These are phyloP conservation scores for Frankliniella fusca DNA, from an alignment of 2,888 invertebrate genomes.

Conservation along the genomic window DNA sequence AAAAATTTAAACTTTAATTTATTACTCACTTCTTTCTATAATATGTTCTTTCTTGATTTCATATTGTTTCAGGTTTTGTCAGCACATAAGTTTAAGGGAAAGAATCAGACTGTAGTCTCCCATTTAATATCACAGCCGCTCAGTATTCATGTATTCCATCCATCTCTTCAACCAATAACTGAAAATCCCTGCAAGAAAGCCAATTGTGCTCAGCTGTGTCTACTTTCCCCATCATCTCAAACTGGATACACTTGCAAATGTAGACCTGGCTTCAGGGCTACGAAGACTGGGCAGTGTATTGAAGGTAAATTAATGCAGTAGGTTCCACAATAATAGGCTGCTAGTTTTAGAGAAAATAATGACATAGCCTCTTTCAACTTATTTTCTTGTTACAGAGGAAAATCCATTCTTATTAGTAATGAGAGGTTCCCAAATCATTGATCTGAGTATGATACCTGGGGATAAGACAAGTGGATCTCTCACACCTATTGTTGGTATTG, in stretches of 20 bases:
- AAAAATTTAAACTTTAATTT: neutral
- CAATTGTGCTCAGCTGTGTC: slow-evolving; percentile 84
- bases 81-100: slow-evolving; percentile 87
- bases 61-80: slow-evolving; percentile 53
- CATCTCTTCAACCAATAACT: slow-evolving; percentile 80
- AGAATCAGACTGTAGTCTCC: slow-evolving; percentile 88
- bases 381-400: slow-evolving; percentile 58
- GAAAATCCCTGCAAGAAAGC: slow-evolving; percentile 70
- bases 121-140: slow-evolving; percentile 92
- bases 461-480: slow-evolving; percentile 73
- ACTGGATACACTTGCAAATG: slow-evolving; percentile 84
- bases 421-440: slow-evolving; percentile 83
- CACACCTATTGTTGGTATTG: slow-evolving; percentile 82
- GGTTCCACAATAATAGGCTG: neutral
- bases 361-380: neutral
- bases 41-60: slow-evolving; percentile 23
- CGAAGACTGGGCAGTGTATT: slow-evolving; percentile 64
- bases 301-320: slow-evolving; percentile 48
- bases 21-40: slow-evolving; percentile 20
- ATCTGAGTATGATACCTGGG: slow-evolving; percentile 70
- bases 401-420: slow-evolving; percentile 85
- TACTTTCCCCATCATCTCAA: slow-evolving; percentile 71
- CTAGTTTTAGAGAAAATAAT: too few species aligned
- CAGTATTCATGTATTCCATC: slow-evolving; percentile 93
- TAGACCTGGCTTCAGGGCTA: slow-evolving; percentile 72